These are phyloP conservation scores for Epirrhoe alternata DNA, from an alignment of 2,888 invertebrate genomes.

Conservation along the genomic window DNA sequence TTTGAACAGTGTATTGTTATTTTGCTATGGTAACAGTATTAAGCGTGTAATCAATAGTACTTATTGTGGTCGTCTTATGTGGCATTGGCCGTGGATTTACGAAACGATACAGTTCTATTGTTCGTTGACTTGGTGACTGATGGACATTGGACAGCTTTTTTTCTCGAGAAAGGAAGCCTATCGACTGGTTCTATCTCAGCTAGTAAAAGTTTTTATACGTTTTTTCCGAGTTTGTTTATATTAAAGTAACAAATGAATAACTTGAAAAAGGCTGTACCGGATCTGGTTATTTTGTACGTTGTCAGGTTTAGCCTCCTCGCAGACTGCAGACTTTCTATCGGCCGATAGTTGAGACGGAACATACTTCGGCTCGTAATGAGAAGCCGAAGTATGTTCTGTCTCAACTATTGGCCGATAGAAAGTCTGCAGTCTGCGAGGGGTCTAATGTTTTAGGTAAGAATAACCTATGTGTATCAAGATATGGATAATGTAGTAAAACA, in stretches of 20 bases:
- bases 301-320: no score
- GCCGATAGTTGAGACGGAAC: no score
- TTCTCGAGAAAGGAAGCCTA: neutral
- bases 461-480: no score
- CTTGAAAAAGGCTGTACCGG: no score
- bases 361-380: no score
- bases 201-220: neutral
- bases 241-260: no score
- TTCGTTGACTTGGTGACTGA: neutral
- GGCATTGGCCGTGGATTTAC: neutral
- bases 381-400: no score
- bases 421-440: no score
- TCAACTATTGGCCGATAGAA: no score
- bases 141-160: neutral
- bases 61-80: neutral
- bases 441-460: no score
- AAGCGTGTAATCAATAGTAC: neutral
- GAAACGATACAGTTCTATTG: neutral
- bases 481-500: constrained; percentile 13
- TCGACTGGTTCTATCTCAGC: neutral
- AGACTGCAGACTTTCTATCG: no score
- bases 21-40: constrained; percentile 19
- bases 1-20: neutral
- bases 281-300: no score
- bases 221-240: neutral